Evolutionary conservation across 2,888 invertebrate genomes (phyloP).

Genomic region (Agonopterix alstromeriana): DNA sequence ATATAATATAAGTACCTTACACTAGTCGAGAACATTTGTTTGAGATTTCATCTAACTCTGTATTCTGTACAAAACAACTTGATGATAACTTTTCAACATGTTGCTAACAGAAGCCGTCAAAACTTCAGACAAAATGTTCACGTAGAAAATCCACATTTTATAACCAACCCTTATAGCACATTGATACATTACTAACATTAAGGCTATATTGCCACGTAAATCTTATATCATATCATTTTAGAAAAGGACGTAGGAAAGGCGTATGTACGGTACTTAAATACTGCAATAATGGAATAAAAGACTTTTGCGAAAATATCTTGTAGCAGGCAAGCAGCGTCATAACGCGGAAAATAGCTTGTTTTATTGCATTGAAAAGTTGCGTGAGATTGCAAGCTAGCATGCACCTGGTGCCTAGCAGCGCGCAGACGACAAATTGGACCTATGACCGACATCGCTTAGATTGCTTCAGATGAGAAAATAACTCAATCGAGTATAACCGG

Average conservation of each 20-base stretch:
- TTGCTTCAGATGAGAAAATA: slow-evolving; percentile 40
- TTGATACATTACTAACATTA: background rate
- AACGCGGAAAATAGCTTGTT: background rate
- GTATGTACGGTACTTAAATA: too few species aligned
- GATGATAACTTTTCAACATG: slow-evolving; percentile 32
- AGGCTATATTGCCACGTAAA: too few species aligned
- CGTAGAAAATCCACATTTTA: too few species aligned
- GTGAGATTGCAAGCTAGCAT: slow-evolving; percentile 16
- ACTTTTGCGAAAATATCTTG: too few species aligned
- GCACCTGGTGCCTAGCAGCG: slow-evolving; percentile 37
- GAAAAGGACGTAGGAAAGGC: too few species aligned
- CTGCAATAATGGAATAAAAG: too few species aligned
- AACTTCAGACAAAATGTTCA: slow-evolving; percentile 23
- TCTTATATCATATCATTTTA: too few species aligned
- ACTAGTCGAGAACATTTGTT: slow-evolving; percentile 15
- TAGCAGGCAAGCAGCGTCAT: too few species aligned
- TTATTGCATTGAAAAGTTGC: slow-evolving; percentile 9
- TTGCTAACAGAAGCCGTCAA: slow-evolving; percentile 30
- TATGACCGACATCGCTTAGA: slow-evolving; percentile 17
- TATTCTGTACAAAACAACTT: slow-evolving; percentile 26
- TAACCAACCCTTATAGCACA: background rate
- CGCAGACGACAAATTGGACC: slow-evolving; percentile 17
- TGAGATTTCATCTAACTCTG: slow-evolving; percentile 32
- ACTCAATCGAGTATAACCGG: slow-evolving; percentile 40
- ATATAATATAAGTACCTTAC: too few species aligned